Percentiles rank a stretch among this genome's conserved stretches.
phyloP scores from a whole-genome alignment of 2,113 vertebrate species.

The Cygnus atratus region DNA sequence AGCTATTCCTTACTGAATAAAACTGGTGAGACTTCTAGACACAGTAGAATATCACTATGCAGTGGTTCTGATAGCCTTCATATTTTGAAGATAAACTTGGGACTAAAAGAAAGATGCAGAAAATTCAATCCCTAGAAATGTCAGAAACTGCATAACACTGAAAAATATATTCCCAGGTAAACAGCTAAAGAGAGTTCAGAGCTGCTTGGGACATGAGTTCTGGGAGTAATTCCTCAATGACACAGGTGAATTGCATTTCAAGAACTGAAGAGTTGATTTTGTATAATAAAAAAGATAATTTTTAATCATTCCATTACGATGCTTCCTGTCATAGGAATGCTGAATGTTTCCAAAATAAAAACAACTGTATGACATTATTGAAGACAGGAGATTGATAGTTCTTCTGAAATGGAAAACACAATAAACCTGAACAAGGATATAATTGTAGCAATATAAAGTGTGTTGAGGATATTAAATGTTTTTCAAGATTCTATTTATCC shows the following conservation, averaged over 20 bases:
- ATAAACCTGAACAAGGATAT: not conserved
- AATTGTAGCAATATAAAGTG: not conserved
- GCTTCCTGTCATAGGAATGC: not conserved
- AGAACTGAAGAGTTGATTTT: not conserved
- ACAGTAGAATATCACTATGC: not conserved
- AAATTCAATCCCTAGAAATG: not conserved
- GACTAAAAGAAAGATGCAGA: not conserved
- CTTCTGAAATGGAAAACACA: not conserved
- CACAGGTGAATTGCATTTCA: not conserved
- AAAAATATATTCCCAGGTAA: not conserved
- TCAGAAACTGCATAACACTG: not conserved
- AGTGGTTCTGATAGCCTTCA: not conserved
- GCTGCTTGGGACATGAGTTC: not conserved
- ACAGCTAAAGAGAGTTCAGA: not conserved
- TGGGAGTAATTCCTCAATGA: not conserved
- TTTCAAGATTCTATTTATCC: not conserved
- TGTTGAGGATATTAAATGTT: not conserved
- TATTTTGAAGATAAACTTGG: not conserved
- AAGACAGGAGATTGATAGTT: not conserved
- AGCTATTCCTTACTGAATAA: not conserved
- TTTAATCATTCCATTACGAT: not conserved
- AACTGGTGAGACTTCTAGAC: not conserved
- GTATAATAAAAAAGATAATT: not conserved
- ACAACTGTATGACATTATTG: not conserved
- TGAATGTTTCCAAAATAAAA: conserved; percentile 1